These are phyloP conservation scores for Marasmarcha lunaedactyla DNA, from an alignment of 2,888 invertebrate species.

Conservation along the genomic window DNA sequence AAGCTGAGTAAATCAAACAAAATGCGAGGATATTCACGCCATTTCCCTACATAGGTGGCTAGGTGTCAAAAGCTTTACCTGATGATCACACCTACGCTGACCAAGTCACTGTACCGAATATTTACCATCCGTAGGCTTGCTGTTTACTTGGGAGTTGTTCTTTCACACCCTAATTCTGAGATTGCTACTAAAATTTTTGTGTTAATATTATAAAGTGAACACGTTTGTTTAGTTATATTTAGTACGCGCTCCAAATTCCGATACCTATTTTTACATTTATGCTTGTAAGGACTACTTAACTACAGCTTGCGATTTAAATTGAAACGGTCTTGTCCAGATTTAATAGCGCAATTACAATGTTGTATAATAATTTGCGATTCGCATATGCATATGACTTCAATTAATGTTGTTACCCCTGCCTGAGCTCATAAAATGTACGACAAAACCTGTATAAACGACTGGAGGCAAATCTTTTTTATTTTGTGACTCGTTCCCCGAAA, in stretches of 20 bases:
- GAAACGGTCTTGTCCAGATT: no score
- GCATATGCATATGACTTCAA: constrained; percentile 31
- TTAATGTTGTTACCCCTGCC: constrained; percentile 43
- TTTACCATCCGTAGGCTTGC: constrained; percentile 48
- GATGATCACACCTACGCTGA: constrained; percentile 53
- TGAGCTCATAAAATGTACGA: constrained; percentile 58
- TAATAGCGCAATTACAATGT: no score
- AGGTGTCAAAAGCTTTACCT: constrained; percentile 71
- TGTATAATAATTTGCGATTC: constrained; percentile 5
- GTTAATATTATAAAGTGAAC: constrained; percentile 37
- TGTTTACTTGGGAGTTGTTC: constrained; percentile 63
- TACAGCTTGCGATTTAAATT: no score
- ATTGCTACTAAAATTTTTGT: constrained; percentile 56
- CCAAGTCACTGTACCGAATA: constrained; percentile 33
- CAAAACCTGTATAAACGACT: constrained; percentile 64
- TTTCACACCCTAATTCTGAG: constrained; percentile 48
- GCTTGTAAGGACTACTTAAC: no score
- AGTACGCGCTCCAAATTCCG: no score
- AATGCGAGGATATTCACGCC: constrained; percentile 59
- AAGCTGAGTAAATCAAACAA: constrained; percentile 47
- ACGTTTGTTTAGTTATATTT: no score
- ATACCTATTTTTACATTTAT: no score
- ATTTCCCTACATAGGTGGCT: constrained; percentile 21
- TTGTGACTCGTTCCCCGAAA: constrained; percentile 59
- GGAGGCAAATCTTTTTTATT: constrained; percentile 50